phyloP scores from a whole-genome alignment of 2,113 vertebrate species.

The Crotophaga sulcirostris region DNA sequence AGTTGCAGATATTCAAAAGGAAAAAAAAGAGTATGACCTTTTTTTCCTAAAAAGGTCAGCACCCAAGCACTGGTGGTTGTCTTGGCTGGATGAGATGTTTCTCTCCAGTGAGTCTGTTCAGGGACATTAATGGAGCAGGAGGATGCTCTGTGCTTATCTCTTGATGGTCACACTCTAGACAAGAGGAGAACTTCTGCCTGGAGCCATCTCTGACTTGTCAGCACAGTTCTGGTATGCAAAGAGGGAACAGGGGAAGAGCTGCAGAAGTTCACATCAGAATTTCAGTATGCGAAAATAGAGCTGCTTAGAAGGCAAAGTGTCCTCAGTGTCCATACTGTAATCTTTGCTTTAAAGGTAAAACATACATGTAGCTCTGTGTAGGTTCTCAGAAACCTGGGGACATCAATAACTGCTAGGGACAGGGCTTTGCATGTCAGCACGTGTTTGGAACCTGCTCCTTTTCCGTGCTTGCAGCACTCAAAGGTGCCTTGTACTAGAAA shows the following conservation, averaged over 20 bases:
- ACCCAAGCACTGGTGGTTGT: background rate
- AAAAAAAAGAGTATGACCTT: background rate
- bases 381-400: background rate
- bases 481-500: background rate
- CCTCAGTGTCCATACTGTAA: background rate
- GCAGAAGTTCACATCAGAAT: background rate
- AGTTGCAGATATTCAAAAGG: background rate
- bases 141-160: background rate
- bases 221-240: background rate
- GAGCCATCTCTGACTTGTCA: background rate
- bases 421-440: background rate
- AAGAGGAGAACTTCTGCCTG: background rate
- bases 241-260: background rate
- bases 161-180: background rate
- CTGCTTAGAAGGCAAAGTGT: background rate
- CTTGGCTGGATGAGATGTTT: background rate
- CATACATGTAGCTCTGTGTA: accelerated
- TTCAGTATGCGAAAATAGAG: background rate
- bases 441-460: background rate
- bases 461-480: accelerated
- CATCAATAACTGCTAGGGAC: background rate
- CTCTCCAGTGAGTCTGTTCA: background rate
- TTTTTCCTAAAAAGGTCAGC: background rate
- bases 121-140: background rate
- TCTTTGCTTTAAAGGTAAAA: background rate